Conservation (phyloP, 2,113 vertebrate genomes). For the Panthera tigris region DNA sequence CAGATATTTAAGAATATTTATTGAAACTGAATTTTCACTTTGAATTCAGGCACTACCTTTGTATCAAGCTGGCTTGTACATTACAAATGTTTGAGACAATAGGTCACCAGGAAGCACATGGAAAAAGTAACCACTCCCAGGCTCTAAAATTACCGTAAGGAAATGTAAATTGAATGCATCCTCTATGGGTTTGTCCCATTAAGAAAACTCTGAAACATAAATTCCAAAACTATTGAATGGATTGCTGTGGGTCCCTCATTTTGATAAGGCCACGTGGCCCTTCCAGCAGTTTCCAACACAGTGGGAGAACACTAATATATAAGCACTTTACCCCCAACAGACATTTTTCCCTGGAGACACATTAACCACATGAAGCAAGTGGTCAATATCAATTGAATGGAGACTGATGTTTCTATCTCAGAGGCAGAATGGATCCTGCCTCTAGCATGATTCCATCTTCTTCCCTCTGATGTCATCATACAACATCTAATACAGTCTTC, state of each 20-base stretch:
- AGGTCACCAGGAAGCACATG: not conserved
- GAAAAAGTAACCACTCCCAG: not conserved
- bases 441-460: not conserved
- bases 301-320: not conserved
- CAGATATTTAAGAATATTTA: not conserved
- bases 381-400: not conserved
- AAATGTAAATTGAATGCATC: not conserved
- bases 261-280: not conserved
- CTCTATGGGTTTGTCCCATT: not conserved
- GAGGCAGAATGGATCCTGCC: not conserved
- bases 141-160: not conserved
- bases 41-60: not conserved
- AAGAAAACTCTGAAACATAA: not conserved
- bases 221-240: not conserved
- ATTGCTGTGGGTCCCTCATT: not conserved
- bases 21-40: slow-evolving; percentile 9
- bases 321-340: not conserved
- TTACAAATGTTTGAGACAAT: not conserved
- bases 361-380: not conserved
- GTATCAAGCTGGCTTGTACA: not conserved
- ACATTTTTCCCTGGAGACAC: not conserved
- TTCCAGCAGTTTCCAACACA: not conserved
- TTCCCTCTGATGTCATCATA: not conserved
- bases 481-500: not conserved
- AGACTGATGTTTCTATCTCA: not conserved